Percentiles rank a stretch among this genome's conserved stretches.
phyloP scores from a whole-genome alignment of 2,113 vertebrate genomes.

The Anser cygnoides region DNA sequence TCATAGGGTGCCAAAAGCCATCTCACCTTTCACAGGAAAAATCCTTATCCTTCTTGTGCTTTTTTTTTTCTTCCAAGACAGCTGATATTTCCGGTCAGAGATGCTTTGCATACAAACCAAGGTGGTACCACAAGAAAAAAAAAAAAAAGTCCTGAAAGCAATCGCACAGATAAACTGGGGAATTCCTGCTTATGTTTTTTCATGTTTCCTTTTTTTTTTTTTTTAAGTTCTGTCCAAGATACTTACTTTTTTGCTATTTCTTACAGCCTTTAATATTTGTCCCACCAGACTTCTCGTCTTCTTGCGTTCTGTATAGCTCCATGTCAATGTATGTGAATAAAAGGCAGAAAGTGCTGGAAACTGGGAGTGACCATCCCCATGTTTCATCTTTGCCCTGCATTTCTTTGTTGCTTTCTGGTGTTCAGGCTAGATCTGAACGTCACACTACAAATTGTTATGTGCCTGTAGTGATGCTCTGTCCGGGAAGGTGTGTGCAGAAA shows the following conservation, averaged over 20 bases:
- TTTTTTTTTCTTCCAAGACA: neutral
- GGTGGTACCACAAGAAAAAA: neutral
- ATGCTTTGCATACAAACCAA: slow-evolving; percentile 44
- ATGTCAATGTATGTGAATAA: neutral
- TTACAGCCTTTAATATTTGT: neutral
- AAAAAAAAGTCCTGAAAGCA: slow-evolving; percentile 5
- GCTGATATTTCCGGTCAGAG: slow-evolving; percentile 23
- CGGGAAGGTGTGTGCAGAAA: neutral
- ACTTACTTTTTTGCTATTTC: neutral
- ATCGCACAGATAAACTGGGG: neutral
- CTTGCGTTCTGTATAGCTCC: neutral
- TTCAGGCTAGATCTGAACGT: neutral
- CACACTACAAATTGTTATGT: neutral
- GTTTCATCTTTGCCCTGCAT: neutral
- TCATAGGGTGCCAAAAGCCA: neutral
- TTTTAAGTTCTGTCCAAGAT: neutral
- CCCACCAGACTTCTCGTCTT: neutral
- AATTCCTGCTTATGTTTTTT: slow-evolving; percentile 38
- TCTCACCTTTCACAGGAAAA: neutral
- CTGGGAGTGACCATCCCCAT: neutral
- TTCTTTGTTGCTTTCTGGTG: neutral
- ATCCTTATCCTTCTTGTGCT: neutral
- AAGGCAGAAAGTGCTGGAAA: neutral
- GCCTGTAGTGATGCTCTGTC: neutral
- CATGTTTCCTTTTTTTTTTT: neutral